Evolutionary conservation across 2,888 invertebrate species (phyloP), one percentile per base, ranked within the genome.

Genomic region (Epirrhoe tristata): DNA sequence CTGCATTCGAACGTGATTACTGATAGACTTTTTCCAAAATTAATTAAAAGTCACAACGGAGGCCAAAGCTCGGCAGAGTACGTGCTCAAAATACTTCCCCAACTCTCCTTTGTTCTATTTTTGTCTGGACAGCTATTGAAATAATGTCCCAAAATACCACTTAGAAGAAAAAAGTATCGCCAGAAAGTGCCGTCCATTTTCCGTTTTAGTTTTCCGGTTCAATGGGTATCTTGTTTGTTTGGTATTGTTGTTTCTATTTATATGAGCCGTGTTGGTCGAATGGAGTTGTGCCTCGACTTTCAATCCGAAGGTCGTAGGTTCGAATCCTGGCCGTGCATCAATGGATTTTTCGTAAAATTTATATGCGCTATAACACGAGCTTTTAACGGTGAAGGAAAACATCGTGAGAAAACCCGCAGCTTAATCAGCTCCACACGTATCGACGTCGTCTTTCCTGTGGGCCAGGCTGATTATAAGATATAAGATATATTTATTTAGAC

Each of bases 61-160:
- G 75, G 73, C 77, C 74, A 72, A 67, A 78, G 76, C 81, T 76
- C 73, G 77, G 78, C 80, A 78, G 77, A 74, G 79, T 78, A 77
- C 91, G 90, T 91, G 90, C 87, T 86, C 84, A 86, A 91, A 91
- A 91, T 90, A 90, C 89, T 87, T 86, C 80, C 39, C 71, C 78
- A 81, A 78, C 73, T 82, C 71, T 74, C 77, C 79, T 83, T 89
- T 83, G 80, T 84, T 84, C 78, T 82, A 80, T 87, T 89, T 88
- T 80, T 82, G 81, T 82, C 82, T 83, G 85, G 75, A 61, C 67
- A 72, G 63, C 73, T 67, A 74, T 74, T 74, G 72, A 73, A 73
- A 73, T 73, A 72, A 70, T 73, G 70, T 65, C 66, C 69, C 69
- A 63, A 75, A 72, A 69, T 62, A 67, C 63, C 63, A 73, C 71